These are phyloP conservation scores for Ptiloglossa arizonensis DNA, from an alignment of 1,140 invertebrate species.

Conservation along the genomic window DNA sequence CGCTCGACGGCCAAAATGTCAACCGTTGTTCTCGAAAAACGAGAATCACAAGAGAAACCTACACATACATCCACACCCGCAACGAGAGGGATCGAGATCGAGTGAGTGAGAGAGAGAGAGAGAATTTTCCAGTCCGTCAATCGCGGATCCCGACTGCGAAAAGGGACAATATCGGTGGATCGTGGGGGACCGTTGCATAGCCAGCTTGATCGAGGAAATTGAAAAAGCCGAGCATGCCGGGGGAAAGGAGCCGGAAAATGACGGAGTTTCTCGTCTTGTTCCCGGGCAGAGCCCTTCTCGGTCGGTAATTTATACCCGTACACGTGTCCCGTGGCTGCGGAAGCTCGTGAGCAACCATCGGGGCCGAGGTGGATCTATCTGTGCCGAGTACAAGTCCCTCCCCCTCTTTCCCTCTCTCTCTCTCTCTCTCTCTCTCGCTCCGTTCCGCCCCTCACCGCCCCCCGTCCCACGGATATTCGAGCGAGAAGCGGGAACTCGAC, in stretches of 20 bases:
- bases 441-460: no score
- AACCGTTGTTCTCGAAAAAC: no score
- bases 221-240: background rate
- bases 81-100: no score
- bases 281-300: constrained; percentile 7
- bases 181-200: constrained; percentile 41
- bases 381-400: constrained; percentile 7
- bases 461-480: no score
- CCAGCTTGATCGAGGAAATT: constrained; percentile 31
- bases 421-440: no score
- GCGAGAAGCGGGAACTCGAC: constrained; percentile 11
- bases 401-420: background rate
- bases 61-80: no score
- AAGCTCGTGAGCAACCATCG: constrained; percentile 40
- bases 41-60: no score
- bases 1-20: no score
- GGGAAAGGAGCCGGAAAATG: constrained; percentile 43
- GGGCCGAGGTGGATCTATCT: constrained; percentile 39
- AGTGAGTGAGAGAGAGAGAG: no score
- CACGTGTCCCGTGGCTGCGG: constrained; percentile 9
- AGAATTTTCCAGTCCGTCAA: no score
- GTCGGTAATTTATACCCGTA: constrained; percentile 11
- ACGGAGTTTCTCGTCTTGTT: constrained; percentile 20
- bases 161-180: constrained; percentile 14
- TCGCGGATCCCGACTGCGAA: background rate